Evolutionary conservation across 2,113 vertebrate genomes (phyloP).

Genomic region (Perca fluviatilis): DNA sequence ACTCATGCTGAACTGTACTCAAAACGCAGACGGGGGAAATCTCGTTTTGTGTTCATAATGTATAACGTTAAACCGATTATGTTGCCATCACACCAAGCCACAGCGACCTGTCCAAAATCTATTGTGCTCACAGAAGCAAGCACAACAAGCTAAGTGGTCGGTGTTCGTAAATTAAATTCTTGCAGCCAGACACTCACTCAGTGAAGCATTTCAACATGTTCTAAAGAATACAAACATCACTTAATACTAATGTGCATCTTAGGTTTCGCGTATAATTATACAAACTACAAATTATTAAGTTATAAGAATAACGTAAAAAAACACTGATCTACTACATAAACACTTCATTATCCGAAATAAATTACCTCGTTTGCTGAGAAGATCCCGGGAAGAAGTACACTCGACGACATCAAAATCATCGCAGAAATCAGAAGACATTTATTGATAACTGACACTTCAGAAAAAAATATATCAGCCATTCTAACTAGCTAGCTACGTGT

Average conservation of each 20-base stretch:
- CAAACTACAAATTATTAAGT: conserved; percentile 36
- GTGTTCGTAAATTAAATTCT: conserved; percentile 52
- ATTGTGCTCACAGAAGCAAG: conserved; percentile 74
- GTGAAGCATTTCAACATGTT: conserved; percentile 28
- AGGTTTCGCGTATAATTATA: conserved; percentile 20
- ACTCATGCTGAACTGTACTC: conserved; percentile 31
- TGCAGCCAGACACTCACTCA: conserved; percentile 27
- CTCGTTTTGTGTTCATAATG: conserved; percentile 10
- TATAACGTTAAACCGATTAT: conserved; percentile 33
- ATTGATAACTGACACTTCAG: conserved; percentile 67
- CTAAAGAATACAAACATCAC: conserved; percentile 12
- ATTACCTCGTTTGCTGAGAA: conserved; percentile 66
- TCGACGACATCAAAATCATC: conserved; percentile 72
- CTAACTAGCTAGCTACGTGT: conserved; percentile 49
- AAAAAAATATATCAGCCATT: conserved; percentile 58
- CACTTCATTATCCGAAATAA: conserved; percentile 45
- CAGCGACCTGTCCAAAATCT: conserved; percentile 70
- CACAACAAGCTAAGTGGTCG: conserved; percentile 60
- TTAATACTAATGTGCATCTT: not conserved
- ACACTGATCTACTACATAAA: conserved; percentile 33
- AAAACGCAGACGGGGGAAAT: conserved; percentile 18
- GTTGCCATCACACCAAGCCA: conserved; percentile 64
- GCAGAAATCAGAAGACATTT: conserved; percentile 65
- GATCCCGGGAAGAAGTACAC: conserved; percentile 49
- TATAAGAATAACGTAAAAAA: conserved; percentile 41